phyloP scores from a whole-genome alignment of 2,888 invertebrate species.

The Seira ritae region DNA sequence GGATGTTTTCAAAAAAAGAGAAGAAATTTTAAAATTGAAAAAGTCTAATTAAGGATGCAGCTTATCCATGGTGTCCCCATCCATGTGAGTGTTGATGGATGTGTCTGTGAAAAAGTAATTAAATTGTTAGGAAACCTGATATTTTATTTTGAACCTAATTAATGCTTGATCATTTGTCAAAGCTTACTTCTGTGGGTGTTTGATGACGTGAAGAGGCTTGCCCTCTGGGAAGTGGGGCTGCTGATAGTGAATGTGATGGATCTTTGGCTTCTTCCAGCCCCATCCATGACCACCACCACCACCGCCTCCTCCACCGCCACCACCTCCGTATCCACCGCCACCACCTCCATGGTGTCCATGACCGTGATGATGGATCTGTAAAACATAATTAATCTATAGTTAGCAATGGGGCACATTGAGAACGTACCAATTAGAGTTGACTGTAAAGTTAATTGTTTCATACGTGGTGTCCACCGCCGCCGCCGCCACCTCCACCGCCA shows the following conservation, averaged over 20 bases:
- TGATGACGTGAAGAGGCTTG: slow-evolving; percentile 57
- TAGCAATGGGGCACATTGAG: no score
- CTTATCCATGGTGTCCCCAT: slow-evolving; percentile 32
- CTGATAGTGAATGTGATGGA: slow-evolving; percentile 58
- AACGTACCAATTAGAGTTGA: no score
- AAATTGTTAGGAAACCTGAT: no score
- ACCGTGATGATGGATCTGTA: slow-evolving; percentile 28
- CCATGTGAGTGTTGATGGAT: slow-evolving; percentile 50
- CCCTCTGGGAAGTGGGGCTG: slow-evolving; percentile 61
- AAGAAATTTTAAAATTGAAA: neutral
- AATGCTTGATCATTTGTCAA: no score
- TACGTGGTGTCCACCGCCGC: slow-evolving; percentile 40
- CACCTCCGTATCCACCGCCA: slow-evolving; percentile 33
- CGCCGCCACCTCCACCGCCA: slow-evolving; percentile 48
- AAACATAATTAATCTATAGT: no score
- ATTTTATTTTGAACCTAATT: no score
- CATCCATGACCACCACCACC: slow-evolving; percentile 59
- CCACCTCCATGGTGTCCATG: slow-evolving; percentile 10
- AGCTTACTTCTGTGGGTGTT: slow-evolving; percentile 57
- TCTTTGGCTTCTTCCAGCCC: slow-evolving; percentile 64
- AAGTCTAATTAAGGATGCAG: neutral
- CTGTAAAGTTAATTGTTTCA: no score
- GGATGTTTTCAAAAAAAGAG: neutral
- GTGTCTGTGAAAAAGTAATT: no score
- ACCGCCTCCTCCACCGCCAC: slow-evolving; percentile 55